Evolutionary conservation across 2,888 invertebrate genomes (phyloP).

Genomic region (Hemistola chrysoprasaria): DNA sequence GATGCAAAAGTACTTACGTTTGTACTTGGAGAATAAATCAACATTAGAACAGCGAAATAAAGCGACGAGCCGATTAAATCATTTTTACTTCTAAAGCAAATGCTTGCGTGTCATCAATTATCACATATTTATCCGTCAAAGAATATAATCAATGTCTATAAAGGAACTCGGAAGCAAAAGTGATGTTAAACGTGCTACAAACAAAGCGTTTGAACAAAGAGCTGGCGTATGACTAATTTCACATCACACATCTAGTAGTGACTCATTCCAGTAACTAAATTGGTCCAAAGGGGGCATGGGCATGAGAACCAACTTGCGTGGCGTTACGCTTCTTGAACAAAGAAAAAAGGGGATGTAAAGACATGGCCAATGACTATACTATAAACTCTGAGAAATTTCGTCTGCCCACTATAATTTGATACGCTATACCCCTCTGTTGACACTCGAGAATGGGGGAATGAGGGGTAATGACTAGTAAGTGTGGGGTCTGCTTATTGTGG

Average conservation of each 20-base stretch:
- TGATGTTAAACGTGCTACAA: constrained; percentile 31
- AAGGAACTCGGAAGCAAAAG: constrained; percentile 26
- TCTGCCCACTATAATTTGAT: constrained; percentile 50
- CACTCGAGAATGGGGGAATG: constrained; percentile 25
- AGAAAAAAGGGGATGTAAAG: constrained; percentile 69
- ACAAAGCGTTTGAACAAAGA: constrained; percentile 50
- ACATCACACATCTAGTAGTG: constrained; percentile 38
- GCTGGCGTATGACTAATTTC: constrained; percentile 51
- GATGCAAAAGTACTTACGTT: constrained; percentile 21
- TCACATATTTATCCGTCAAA: background rate
- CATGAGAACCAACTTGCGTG: constrained; percentile 72
- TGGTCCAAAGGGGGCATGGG: constrained; percentile 43
- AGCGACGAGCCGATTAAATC: constrained; percentile 12
- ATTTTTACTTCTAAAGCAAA: too few relatives aligned
- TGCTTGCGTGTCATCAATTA: too few relatives aligned
- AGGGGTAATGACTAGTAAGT: constrained; percentile 32
- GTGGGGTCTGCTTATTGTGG: constrained; percentile 34
- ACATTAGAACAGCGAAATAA: constrained; percentile 13
- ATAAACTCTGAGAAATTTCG: constrained; percentile 58
- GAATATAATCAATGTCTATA: constrained; percentile 14
- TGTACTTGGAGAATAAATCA: constrained; percentile 21
- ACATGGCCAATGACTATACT: constrained; percentile 58
- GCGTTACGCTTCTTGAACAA: constrained; percentile 73
- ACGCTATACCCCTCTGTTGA: constrained; percentile 35
- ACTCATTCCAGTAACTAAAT: constrained; percentile 54